These are phyloP conservation scores for Dasysyrphus albostriatus DNA, from an alignment of 2,888 invertebrate genomes.

Conservation along the genomic window DNA sequence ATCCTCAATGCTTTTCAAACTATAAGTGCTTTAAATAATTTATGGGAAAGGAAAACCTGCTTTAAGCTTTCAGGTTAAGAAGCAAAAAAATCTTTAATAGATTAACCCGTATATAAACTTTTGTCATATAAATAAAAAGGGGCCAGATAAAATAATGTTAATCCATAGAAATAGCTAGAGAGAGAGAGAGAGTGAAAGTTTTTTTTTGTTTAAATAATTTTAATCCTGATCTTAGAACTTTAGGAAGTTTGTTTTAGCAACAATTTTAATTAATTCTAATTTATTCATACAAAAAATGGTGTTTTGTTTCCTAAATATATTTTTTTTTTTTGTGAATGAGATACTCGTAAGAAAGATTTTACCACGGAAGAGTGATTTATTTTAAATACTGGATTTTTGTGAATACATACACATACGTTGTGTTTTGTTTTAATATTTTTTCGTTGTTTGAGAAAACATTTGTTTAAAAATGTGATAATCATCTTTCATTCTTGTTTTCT, in stretches of 20 bases:
- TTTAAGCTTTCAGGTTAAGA: conserved; percentile 15
- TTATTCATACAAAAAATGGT: neutral
- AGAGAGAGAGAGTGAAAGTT: neutral
- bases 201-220: conserved; percentile 4
- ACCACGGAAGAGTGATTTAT: too few species aligned
- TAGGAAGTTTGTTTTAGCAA: neutral
- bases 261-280: neutral
- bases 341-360: too few species aligned
- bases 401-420: too few species aligned
- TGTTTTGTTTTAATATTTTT: too few species aligned
- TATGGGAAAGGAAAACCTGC: conserved; percentile 15
- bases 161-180: neutral
- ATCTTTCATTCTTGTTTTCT: too few species aligned
- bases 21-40: conserved; percentile 30
- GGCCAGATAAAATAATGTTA: conserved; percentile 6
- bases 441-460: too few species aligned
- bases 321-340: too few species aligned
- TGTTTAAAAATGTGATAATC: too few species aligned
- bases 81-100: neutral
- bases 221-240: neutral
- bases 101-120: neutral
- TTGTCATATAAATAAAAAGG: neutral
- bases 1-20: conserved; percentile 17
- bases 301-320: neutral
- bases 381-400: too few species aligned